These are phyloP conservation scores for Pseudomyrmex cubaensis DNA, from an alignment of 1,140 invertebrate species.

Conservation along the genomic window DNA sequence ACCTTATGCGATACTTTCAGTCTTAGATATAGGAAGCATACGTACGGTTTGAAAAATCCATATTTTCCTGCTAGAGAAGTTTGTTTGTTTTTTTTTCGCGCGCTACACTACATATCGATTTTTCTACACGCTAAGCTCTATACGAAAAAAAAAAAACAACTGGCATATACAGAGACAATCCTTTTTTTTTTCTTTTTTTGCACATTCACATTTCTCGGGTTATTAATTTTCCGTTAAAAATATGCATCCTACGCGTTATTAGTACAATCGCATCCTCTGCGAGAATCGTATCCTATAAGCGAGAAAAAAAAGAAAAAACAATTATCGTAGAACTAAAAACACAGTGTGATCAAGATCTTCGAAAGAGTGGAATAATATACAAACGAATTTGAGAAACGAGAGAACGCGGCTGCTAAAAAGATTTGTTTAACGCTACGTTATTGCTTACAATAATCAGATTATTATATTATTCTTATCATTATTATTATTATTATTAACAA, in stretches of 20 bases:
- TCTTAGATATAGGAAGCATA: conserved; percentile 51
- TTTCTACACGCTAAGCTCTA: background rate
- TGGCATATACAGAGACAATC: background rate
- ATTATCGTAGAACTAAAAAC: background rate
- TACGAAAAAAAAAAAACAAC: conserved; percentile 11
- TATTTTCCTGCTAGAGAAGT: conserved; percentile 12
- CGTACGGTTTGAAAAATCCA: conserved; percentile 4
- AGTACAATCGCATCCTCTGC: background rate
- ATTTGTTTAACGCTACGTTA: background rate
- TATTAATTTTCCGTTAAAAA: conserved; percentile 32
- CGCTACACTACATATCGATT: background rate
- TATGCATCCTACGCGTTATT: conserved; percentile 22
- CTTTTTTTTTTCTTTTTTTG: too few species aligned
- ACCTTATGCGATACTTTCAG: conserved; percentile 17
- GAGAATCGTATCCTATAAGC: background rate
- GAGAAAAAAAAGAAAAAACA: background rate
- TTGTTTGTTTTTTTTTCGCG: too few species aligned
- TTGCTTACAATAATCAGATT: too few species aligned
- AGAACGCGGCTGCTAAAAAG: background rate
- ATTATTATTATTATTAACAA: too few species aligned
- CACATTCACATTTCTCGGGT: conserved; percentile 12
- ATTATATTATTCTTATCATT: too few species aligned
- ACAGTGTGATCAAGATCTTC: background rate
- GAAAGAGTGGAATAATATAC: conserved; percentile 11
- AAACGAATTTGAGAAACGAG: background rate